Base-by-base conservation (phyloP, 2,888 invertebrate species). In the Apodemia zela region DNA sequence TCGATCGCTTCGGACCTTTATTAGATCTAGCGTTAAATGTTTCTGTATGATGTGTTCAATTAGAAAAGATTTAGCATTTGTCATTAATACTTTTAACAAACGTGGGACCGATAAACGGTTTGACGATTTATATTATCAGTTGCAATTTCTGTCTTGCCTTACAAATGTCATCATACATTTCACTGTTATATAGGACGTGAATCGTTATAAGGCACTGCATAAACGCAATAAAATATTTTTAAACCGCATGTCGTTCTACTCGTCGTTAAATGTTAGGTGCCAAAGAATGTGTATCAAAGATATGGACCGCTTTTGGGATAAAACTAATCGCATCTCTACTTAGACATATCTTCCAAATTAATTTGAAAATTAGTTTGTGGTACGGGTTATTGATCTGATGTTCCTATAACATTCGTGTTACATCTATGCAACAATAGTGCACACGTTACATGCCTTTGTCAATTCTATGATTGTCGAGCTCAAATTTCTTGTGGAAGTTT, bases 261-360 rank as follows among this genome's bases (percentile, higher is more conserved):
- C 75, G 81, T 84, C 78, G 77, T 84, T 76, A 77, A 80, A 74
- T 78, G 82, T 87, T 87, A 87, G 88, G 90, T 91, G 91, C 91
- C 91, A 91, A 91, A 91, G 91, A 91, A 81, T 85, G 85, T 83
- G 81, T 88, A 91, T 90, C 90, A 90, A 91, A 90, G 91, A 87
- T 81, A 77, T 73, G 75, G 73, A 75, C 69, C 73, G 79, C 84
- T 81, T 86, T 82, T 80, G 84, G 80, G 84, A 85, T 84, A 78
- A 68, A 69, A 85, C 74, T 74, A 80, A 80, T 82, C 79, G 86
- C 85, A 85, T 87, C 82, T 82, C 74, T 79, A 77, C 78, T 81
- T 79, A 78, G 79, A 81, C 78, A 79, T 84, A 83, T 84, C 86
- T 89, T 90, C 87, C 87, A 87, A 89, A 89, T 84, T 85, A 69